phyloP scores from a whole-genome alignment of 2,113 vertebrate species.

The Romanogobio albipinnatus region DNA sequence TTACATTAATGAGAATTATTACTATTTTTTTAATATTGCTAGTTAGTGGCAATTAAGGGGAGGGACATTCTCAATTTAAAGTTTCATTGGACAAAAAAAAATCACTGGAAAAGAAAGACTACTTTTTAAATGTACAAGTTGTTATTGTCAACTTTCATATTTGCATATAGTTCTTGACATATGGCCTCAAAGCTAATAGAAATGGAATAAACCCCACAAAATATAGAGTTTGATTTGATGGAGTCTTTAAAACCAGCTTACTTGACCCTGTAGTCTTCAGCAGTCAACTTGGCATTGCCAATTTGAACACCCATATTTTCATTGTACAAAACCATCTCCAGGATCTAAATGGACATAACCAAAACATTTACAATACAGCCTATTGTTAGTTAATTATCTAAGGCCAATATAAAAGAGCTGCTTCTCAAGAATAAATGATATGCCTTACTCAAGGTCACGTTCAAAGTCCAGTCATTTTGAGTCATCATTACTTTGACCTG shows the following conservation, averaged over 20 bases:
- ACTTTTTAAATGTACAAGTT: not conserved
- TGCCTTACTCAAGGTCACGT: not conserved
- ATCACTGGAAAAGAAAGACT: not conserved
- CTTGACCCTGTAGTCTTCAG: constrained; percentile 80
- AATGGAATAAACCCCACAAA: not conserved
- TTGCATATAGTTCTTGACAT: not conserved
- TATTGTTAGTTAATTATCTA: not conserved
- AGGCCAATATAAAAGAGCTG: not conserved
- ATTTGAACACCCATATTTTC: constrained; percentile 74
- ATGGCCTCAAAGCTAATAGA: not conserved
- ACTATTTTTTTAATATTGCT: constrained; percentile 6
- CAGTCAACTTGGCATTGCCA: constrained; percentile 78
- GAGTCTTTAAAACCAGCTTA: constrained; percentile 53
- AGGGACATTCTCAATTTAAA: not conserved
- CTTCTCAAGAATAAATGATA: not conserved
- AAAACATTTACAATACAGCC: not conserved
- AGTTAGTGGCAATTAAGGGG: not conserved
- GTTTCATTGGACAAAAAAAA: not conserved
- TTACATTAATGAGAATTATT: not conserved
- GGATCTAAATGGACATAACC: constrained; percentile 66
- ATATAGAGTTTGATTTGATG: not conserved
- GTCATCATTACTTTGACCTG: not conserved
- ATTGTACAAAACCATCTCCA: constrained; percentile 73
- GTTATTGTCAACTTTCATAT: not conserved
- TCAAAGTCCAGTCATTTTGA: not conserved